Evolutionary conservation across 2,797 vertebrate species (phyloP).

Genomic region (Takifugu ocellatus): DNA sequence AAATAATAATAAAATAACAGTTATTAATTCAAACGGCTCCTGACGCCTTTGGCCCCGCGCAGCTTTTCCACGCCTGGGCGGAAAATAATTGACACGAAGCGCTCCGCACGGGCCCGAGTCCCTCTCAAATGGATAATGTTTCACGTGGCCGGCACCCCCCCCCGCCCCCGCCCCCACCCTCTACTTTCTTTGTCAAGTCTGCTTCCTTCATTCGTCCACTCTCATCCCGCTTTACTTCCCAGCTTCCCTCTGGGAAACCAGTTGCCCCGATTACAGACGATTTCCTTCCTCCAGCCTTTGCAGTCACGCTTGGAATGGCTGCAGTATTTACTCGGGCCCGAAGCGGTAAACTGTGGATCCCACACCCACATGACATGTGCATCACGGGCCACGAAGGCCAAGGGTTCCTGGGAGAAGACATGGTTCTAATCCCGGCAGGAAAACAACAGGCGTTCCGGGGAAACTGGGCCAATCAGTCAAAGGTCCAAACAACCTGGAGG

Average conservation of each 20-base stretch:
- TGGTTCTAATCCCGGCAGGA: constrained; percentile 28
- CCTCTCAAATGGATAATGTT: too few species aligned
- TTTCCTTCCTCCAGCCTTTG: constrained; percentile 74
- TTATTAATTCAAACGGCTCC: constrained; percentile 42
- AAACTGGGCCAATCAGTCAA: constrained; percentile 19
- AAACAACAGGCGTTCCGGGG: constrained; percentile 21
- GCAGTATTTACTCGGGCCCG: constrained; percentile 71
- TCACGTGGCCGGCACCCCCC: too few species aligned
- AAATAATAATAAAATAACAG: constrained; percentile 28
- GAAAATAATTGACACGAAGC: constrained; percentile 11
- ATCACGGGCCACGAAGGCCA: constrained; percentile 54
- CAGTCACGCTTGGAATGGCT: constrained; percentile 71
- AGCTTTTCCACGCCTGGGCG: constrained; percentile 45
- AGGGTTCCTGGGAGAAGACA: constrained; percentile 59
- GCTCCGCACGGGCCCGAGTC: too few species aligned
- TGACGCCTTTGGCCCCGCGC: constrained; percentile 28
- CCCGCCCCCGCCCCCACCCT: too few species aligned
- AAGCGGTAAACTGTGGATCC: constrained; percentile 64
- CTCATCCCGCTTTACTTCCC: constrained; percentile 58
- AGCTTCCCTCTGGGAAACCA: constrained; percentile 65
- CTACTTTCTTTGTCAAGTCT: too few species aligned
- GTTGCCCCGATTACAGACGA: too few species aligned
- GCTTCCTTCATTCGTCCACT: too few species aligned
- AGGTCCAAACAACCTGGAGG: constrained; percentile 20
- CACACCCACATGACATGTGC: constrained; percentile 71